These are phyloP conservation scores for Ditylenchus weischeri DNA, from an alignment of 2,888 invertebrate genomes.

Conservation along the genomic window DNA sequence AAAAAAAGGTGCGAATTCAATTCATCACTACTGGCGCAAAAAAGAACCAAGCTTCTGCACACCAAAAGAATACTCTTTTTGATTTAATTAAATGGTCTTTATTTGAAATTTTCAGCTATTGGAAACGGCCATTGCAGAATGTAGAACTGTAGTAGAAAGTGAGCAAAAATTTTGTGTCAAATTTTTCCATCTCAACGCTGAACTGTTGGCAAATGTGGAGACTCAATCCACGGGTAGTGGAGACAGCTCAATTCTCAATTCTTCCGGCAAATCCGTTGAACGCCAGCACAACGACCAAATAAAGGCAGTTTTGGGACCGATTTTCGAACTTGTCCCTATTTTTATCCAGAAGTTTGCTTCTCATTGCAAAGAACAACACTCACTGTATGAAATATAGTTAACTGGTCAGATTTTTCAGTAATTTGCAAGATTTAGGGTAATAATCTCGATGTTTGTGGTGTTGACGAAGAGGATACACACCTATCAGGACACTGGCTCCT, in stretches of 20 bases:
- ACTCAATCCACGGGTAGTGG: slow-evolving; percentile 46
- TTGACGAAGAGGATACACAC: slow-evolving; percentile 75
- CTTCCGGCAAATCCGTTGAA: slow-evolving; percentile 36
- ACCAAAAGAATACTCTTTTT: no score
- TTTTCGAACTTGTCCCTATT: slow-evolving; percentile 82
- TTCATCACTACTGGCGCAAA: no score
- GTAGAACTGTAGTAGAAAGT: slow-evolving; percentile 84
- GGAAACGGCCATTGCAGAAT: slow-evolving; percentile 79
- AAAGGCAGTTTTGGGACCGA: slow-evolving; percentile 74
- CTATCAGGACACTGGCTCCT: slow-evolving; percentile 72
- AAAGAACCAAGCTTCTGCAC: no score
- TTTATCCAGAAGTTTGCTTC: slow-evolving; percentile 81
- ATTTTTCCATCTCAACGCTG: slow-evolving; percentile 79
- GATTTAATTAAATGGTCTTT: neutral
- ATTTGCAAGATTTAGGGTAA: slow-evolving; percentile 69
- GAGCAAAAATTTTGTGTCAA: slow-evolving; percentile 90
- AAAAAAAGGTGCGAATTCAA: no score
- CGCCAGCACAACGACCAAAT: slow-evolving; percentile 62
- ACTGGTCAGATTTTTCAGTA: neutral
- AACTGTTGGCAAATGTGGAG: slow-evolving; percentile 46
- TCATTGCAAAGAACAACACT: slow-evolving; percentile 77
- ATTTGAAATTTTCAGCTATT: slow-evolving; percentile 64
- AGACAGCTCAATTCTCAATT: slow-evolving; percentile 13
- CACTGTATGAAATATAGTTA: slow-evolving; percentile 75
- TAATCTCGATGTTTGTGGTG: slow-evolving; percentile 85